Base-by-base conservation (phyloP, 2,888 invertebrate genomes). In the Rotaria socialis region DNA sequence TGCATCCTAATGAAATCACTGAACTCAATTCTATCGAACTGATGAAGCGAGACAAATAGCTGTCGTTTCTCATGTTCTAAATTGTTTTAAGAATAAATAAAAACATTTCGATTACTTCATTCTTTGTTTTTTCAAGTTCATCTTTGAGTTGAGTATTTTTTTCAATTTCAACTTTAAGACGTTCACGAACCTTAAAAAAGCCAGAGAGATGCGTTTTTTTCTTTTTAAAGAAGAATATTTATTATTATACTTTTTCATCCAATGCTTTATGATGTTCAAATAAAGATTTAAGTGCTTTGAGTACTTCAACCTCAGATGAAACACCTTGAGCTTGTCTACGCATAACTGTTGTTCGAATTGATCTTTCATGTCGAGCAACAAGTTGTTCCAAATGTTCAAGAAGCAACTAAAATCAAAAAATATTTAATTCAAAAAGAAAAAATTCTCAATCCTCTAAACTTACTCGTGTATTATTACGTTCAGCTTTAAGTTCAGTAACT, bases 231-330 rank as follows among this genome's bases (percentile, higher is more conserved):
- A 50, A 52, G 16, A 52, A 52, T 16, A 16, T 11, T 55, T 22
- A 55, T 55, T 55, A 8, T 22, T 22, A 55, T 55, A 55, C 85
- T 94, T 99, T 99, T 93, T 99, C 99, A 93, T 99, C 99, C 89
- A 99, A 93, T 85, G 98, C 99, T 92, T 99, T 99, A 94, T 99
- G 99, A 92, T 99, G 99, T 92, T 99, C 99, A 93, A 99, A 99
- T 89, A 99, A 94, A 89, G 97, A 97, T 93, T 99, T 99, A 90
- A 99, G 94, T 87, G 99, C 99, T 93, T 99, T 99, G 88, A 99
- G 94, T 87, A 99, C 99, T 93, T 99, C 99, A 87, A 99, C 99
- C 92, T 99, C 99, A 90, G 97, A 97, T 90, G 98, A 98, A 88
- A 99, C 98, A 35, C 98, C 98, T 43, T 67, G 58, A 88, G 97